These are phyloP conservation scores for Aphrophora alni DNA, from an alignment of 2,888 invertebrate species.

Conservation along the genomic window DNA sequence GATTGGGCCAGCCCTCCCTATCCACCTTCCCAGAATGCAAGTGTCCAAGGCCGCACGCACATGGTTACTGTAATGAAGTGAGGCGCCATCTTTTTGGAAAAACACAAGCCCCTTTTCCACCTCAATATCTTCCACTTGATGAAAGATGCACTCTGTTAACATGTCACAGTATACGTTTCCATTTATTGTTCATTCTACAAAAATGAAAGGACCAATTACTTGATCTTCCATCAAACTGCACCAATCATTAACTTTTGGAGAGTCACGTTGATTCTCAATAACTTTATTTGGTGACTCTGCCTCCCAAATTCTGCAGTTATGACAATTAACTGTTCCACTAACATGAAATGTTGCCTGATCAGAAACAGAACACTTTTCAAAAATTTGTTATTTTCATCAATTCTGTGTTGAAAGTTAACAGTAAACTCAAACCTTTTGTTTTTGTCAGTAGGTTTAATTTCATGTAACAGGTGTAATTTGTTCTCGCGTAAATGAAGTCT, in stretches of 20 bases:
- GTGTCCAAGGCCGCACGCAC: neutral
- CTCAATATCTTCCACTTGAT: constrained; percentile 17
- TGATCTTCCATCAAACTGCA: constrained; percentile 14
- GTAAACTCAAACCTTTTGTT: neutral
- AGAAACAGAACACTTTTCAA: neutral
- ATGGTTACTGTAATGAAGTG: neutral
- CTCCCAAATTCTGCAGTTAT: neutral
- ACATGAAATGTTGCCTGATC: neutral
- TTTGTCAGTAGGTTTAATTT: neutral
- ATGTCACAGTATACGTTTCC: neutral
- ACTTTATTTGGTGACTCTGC: constrained; percentile 7
- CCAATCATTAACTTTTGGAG: constrained; percentile 17
- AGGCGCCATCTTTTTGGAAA: neutral
- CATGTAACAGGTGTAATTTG: neutral
- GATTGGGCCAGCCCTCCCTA: neutral
- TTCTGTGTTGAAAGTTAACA: neutral
- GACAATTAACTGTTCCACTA: neutral
- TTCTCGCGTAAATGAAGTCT: neutral
- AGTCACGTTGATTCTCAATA: constrained; percentile 16
- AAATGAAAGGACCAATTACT: constrained; percentile 22
- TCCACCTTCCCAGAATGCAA: neutral
- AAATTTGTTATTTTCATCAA: neutral
- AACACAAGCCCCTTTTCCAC: neutral
- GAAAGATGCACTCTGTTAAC: no score
- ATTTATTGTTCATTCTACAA: constrained; percentile 19